These are phyloP conservation scores for Reinhardtius hippoglossoides DNA, from an alignment of 2,113 vertebrate genomes.

Conservation along the genomic window DNA sequence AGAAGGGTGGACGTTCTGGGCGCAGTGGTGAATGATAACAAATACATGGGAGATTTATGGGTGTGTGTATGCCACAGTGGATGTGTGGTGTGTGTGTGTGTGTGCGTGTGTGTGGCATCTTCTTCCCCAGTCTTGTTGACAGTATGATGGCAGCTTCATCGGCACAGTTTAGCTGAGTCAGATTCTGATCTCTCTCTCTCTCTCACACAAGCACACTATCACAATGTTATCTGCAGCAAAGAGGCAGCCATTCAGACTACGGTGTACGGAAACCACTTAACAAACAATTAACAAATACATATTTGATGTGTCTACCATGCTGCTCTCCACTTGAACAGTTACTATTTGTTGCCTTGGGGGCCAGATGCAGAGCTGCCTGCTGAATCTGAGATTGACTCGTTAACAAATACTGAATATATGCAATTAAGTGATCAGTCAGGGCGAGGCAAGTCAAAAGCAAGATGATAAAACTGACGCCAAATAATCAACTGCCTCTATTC, in stretches of 20 bases:
- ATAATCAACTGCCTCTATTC: slow-evolving; percentile 12
- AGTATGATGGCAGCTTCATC: slow-evolving; percentile 55
- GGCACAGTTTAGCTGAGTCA: slow-evolving; percentile 60
- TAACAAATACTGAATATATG: slow-evolving; percentile 53
- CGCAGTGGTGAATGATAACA: slow-evolving; percentile 25
- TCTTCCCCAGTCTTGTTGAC: slow-evolving; percentile 43
- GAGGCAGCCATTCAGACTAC: neutral
- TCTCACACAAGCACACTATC: slow-evolving; percentile 12
- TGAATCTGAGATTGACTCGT: slow-evolving; percentile 20
- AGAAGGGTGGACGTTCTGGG: slow-evolving; percentile 8
- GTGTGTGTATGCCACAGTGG: neutral
- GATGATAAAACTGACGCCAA: slow-evolving; percentile 29
- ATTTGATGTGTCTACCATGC: slow-evolving; percentile 33
- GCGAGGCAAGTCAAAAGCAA: slow-evolving; percentile 30
- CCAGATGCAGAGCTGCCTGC: slow-evolving; percentile 14
- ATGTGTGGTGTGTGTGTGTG: neutral
- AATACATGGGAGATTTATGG: slow-evolving; percentile 21
- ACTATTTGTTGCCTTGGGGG: slow-evolving; percentile 35
- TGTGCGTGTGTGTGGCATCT: slow-evolving; percentile 1
- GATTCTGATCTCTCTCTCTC: neutral
- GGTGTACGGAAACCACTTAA: neutral
- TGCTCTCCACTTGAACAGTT: slow-evolving; percentile 35
- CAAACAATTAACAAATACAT: slow-evolving; percentile 44
- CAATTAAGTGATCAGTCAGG: slow-evolving; percentile 52
- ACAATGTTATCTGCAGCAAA: slow-evolving; percentile 11